Evolutionary conservation across 2,797 vertebrate genomes (phyloP), one percentile per base, ranked within the genome.

Genomic region (Rhinella marina): DNA sequence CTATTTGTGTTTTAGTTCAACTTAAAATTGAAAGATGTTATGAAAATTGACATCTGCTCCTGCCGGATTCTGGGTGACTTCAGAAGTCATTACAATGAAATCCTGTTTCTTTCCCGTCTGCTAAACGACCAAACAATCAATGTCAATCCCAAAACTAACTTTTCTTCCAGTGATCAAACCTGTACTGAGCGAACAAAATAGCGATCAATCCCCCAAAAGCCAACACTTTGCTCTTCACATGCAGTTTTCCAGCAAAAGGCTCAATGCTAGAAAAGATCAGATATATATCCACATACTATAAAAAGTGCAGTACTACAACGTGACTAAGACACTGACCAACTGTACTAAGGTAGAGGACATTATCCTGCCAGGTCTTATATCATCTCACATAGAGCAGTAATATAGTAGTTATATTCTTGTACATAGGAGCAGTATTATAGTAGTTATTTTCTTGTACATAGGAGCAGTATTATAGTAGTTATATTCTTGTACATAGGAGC

Each of bases 121-220:
- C 80, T 75, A 21, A 64, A 84, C 57, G 52, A 14, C 82, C 81
- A 77, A 85, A 79, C 59, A 91, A 86, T 92, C 92, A 93, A n/a
- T 68, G 90, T 91, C 91, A 90, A 94, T 92, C 93, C 88, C 92
- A 90, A 93, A 93, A 92, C 91, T 91, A 92, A 94, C 92, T 92
- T 91, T 92, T 91, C 88, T 94, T 92, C 91, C 87, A 86, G 79
- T 94, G 93, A 95, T 96, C 93, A 95, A 96, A 96, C 75, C 70
- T 2, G 87, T 81, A 64, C 84, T 87, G 88, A 78, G 90, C 29
- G 21, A 19, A 70, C 19, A 81, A 90, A 90, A 86, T 19, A n/a
- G 85, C 83, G 92, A 91, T 90, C 29, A 0, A 77, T 92, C 94
- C 93, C 92, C 93, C 92, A 62, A 21, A 21, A 62, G 61, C 1